Percentiles rank a stretch among this genome's conserved stretches.
Evolutionary conservation across 2,113 vertebrate genomes (phyloP).

Genomic region (Cochlearius cochlearius): DNA sequence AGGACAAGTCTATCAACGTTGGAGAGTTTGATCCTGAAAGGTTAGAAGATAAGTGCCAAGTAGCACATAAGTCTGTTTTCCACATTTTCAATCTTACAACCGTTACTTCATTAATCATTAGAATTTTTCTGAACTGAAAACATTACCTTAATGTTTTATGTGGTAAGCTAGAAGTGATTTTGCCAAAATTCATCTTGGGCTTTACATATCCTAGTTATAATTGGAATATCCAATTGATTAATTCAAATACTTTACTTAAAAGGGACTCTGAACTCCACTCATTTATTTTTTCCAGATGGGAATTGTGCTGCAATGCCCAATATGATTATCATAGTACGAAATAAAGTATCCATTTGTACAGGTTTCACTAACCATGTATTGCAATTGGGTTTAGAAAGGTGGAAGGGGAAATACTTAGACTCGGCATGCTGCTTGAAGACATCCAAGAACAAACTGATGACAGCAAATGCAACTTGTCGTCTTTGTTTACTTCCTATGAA

Average conservation of each 20-base stretch:
- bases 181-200: neutral
- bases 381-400: constrained; percentile 74
- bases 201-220: neutral
- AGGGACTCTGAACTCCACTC: neutral
- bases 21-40: constrained; percentile 87
- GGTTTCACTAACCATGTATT: neutral
- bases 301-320: neutral
- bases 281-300: neutral
- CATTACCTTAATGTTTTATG: neutral
- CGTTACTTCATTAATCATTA: neutral
- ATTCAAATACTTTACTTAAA: neutral
- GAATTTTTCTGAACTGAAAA: neutral
- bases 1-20: constrained; percentile 65
- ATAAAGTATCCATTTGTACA: neutral
- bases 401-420: constrained; percentile 86
- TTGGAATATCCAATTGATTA: neutral
- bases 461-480: constrained; percentile 39
- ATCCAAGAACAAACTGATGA: constrained; percentile 80
- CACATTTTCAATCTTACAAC: neutral
- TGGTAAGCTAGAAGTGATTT: neutral
- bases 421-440: constrained; percentile 84
- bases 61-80: neutral
- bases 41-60: constrained; percentile 63
- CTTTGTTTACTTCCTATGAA: constrained; percentile 4
- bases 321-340: neutral